Conservation (phyloP, 2,113 vertebrate species). For the Pollachius pollachius region DNA sequence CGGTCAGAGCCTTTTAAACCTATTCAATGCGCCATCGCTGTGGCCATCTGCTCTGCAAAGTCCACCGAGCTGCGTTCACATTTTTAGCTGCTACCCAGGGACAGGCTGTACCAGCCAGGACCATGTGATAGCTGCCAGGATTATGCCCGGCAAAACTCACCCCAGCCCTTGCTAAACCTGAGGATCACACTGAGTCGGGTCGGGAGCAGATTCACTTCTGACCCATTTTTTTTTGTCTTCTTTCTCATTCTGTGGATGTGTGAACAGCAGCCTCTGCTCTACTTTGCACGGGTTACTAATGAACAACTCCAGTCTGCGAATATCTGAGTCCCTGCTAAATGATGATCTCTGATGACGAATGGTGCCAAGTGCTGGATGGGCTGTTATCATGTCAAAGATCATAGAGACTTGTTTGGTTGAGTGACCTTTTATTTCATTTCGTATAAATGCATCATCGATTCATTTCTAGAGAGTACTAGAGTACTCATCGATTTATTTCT, state of each 20-base stretch:
- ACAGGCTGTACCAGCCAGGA: slow-evolving; percentile 8
- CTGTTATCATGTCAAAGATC: not conserved
- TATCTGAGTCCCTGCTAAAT: not conserved
- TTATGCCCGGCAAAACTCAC: slow-evolving; percentile 8
- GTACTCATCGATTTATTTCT: too few species aligned
- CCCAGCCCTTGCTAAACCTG: slow-evolving; percentile 8
- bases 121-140: slow-evolving; percentile 11
- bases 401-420: not conserved
- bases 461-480: not conserved
- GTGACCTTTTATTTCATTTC: not conserved
- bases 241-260: not conserved
- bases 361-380: not conserved
- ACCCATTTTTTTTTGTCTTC: slow-evolving; percentile 46
- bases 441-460: not conserved
- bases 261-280: slow-evolving; percentile 18
- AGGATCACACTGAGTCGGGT: slow-evolving; percentile 26
- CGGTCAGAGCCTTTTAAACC: not conserved
- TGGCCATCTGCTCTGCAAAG: not conserved
- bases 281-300: slow-evolving; percentile 8
- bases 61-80: not conserved
- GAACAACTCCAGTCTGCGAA: not conserved
- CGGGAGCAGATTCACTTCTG: slow-evolving; percentile 40
- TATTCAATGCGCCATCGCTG: not conserved
- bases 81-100: slow-evolving; percentile 1
- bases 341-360: not conserved